Conservation (phyloP, 2,113 vertebrate genomes). For the Anhinga rufa region DNA sequence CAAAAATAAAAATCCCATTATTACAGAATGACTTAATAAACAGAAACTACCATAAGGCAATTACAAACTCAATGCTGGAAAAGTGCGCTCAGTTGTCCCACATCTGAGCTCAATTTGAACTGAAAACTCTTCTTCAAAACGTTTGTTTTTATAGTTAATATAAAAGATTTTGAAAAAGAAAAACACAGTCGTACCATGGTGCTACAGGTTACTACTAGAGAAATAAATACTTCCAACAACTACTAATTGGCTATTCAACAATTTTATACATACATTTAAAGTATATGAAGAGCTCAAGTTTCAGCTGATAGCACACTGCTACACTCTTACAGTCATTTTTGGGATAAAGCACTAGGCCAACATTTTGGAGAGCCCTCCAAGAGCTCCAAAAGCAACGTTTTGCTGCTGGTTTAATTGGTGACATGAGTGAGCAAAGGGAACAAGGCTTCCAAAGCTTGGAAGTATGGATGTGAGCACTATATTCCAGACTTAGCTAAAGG, state of each 20-base stretch:
- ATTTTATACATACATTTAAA: background rate
- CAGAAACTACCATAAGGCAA: background rate
- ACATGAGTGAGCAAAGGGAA: background rate
- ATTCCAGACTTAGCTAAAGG: background rate
- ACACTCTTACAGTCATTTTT: background rate
- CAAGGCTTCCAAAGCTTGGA: background rate
- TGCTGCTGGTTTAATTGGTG: background rate
- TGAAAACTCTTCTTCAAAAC: background rate
- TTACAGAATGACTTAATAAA: background rate
- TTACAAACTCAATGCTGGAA: background rate
- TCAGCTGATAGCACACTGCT: background rate
- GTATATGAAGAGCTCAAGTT: background rate
- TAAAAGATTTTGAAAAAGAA: background rate
- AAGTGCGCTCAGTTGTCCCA: background rate
- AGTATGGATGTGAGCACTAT: background rate
- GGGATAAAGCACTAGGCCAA: background rate
- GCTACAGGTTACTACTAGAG: background rate
- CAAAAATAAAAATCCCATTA: background rate
- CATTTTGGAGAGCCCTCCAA: background rate
- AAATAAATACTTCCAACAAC: background rate
- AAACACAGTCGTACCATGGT: background rate
- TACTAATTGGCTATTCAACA: background rate
- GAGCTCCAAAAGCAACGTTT: background rate
- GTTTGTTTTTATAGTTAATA: background rate
- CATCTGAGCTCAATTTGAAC: background rate